A percentile compares a stretch with the other conserved stretches of the same genome.
Evolutionary conservation across 2,888 invertebrate genomes (phyloP).

Genomic region (Neuroscelio doddi): DNA sequence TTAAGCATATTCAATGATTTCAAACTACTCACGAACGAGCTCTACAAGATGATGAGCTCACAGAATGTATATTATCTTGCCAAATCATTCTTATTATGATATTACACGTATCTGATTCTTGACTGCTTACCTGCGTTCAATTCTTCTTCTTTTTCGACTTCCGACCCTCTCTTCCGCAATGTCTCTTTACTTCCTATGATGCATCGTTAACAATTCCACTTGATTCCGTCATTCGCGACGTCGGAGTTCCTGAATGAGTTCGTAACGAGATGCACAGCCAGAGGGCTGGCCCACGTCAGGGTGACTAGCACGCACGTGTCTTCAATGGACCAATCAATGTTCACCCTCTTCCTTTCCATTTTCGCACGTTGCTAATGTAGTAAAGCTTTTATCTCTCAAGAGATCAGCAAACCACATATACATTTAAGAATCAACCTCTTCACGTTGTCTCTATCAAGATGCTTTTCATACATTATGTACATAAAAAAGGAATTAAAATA

Average conservation of each 20-base stretch:
- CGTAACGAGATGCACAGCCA: conserved; percentile 71
- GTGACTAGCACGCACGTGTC: conserved; percentile 65
- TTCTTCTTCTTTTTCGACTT: conserved; percentile 9
- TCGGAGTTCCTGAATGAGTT: conserved; percentile 69
- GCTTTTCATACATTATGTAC: too few relatives aligned
- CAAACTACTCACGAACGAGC: too few relatives aligned
- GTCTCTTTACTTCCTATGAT: conserved; percentile 22
- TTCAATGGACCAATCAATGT: conserved; percentile 72
- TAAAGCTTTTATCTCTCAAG: conserved; percentile 44
- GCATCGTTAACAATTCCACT: conserved; percentile 68
- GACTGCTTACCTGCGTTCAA: conserved; percentile 4
- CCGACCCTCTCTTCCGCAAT: conserved; percentile 5
- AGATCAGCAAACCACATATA: conserved; percentile 35
- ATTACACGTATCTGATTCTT: not conserved
- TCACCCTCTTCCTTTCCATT: conserved; percentile 63
- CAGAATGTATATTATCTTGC: too few relatives aligned
- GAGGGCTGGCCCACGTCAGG: conserved; percentile 62
- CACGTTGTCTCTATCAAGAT: too few relatives aligned
- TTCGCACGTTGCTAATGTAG: conserved; percentile 44
- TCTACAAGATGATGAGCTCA: too few relatives aligned
- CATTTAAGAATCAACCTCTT: not conserved
- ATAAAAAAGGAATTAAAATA: too few relatives aligned
- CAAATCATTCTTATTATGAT: not conserved
- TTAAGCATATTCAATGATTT: too few relatives aligned
- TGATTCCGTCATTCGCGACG: conserved; percentile 66